Conservation (phyloP, 2,113 vertebrate genomes). For the Clarias batrachus region DNA sequence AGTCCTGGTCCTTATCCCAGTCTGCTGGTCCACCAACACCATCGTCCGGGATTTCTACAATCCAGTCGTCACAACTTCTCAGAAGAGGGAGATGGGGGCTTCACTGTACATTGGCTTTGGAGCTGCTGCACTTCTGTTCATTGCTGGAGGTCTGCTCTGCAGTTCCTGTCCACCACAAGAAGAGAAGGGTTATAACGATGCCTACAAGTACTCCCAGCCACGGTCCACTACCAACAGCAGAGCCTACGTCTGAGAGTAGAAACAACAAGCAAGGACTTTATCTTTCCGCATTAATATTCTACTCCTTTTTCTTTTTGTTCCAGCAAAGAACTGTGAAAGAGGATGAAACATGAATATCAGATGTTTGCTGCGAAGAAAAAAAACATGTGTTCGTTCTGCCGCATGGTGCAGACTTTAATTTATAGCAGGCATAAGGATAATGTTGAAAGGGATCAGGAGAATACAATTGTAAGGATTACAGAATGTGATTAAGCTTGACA, state of each 20-base stretch:
- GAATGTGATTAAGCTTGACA: too few relatives aligned
- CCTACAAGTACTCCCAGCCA: constrained; percentile 64
- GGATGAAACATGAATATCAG: not conserved
- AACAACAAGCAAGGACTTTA: constrained; percentile 41
- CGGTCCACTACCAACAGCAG: constrained; percentile 63
- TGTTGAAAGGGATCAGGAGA: not conserved
- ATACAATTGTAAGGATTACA: not conserved
- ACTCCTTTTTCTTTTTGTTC: not conserved
- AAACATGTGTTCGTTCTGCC: not conserved
- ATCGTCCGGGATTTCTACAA: constrained; percentile 89
- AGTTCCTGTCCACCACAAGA: constrained; percentile 81
- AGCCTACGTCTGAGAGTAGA: constrained; percentile 66
- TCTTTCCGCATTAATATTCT: not conserved
- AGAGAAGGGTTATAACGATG: constrained; percentile 77
- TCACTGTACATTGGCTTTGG: constrained; percentile 90
- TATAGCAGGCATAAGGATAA: not conserved
- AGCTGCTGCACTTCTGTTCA: constrained; percentile 73
- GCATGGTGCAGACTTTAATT: not conserved
- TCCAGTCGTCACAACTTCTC: constrained; percentile 61
- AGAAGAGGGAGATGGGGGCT: constrained; percentile 77
- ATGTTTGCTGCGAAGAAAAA: not conserved
- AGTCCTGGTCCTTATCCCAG: constrained; percentile 78
- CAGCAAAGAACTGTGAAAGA: not conserved
- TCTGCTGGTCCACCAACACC: constrained; percentile 86
- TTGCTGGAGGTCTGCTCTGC: constrained; percentile 85